A percentile compares a stretch with the other conserved stretches of the same genome.
Evolutionary conservation across 1,140 invertebrate species (phyloP).

Genomic region (Drosophila gunungcola): DNA sequence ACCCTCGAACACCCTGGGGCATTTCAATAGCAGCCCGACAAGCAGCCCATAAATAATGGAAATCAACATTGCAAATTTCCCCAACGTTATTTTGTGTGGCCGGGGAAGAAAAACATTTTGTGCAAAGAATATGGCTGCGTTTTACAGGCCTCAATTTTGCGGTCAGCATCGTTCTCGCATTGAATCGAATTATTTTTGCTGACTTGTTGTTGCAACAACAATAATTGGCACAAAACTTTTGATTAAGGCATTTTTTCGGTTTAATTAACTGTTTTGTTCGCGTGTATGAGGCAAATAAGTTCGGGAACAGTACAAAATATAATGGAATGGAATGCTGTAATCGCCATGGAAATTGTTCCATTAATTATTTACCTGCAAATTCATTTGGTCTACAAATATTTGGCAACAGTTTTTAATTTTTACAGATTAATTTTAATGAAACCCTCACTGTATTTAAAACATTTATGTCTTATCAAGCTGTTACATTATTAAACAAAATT

Average conservation of each 20-base stretch:
- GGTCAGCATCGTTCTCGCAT: conserved; percentile 18
- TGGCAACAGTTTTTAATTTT: too few species aligned
- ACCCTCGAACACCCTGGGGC: conserved; percentile 22
- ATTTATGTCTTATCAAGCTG: too few species aligned
- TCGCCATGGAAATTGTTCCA: neutral
- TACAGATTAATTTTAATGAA: too few species aligned
- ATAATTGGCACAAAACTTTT: conserved; percentile 38
- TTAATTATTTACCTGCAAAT: too few species aligned
- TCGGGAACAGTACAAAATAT: neutral
- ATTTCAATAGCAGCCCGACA: conserved; percentile 18
- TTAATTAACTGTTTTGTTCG: conserved; percentile 58
- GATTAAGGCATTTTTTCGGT: conserved; percentile 52
- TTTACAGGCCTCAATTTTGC: conserved; percentile 5
- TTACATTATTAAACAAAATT: too few species aligned
- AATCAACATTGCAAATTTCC: conserved; percentile 17
- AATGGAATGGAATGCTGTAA: conserved; percentile 14
- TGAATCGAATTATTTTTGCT: conserved; percentile 44
- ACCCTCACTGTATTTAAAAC: too few species aligned
- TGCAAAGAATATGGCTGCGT: neutral
- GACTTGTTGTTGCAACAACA: conserved; percentile 28
- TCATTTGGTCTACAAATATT: too few species aligned
- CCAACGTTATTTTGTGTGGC: conserved; percentile 3
- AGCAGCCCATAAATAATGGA: conserved; percentile 27
- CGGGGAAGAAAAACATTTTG: neutral
- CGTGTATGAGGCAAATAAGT: conserved; percentile 1